These are phyloP conservation scores for Drosophila lacicola DNA, from an alignment of 2,888 invertebrate species.

Conservation along the genomic window DNA sequence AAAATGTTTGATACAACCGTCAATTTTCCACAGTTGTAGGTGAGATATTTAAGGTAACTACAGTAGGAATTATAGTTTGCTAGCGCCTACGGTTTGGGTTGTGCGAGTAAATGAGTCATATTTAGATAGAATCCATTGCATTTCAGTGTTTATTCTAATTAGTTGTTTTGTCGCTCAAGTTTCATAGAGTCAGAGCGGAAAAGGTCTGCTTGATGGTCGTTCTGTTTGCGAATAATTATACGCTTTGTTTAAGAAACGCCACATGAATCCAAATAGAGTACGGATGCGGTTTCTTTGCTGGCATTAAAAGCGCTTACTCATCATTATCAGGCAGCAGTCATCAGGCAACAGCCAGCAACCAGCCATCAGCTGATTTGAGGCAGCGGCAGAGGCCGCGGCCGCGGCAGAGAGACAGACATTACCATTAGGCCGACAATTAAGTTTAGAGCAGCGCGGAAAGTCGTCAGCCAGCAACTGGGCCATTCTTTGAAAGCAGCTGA, in stretches of 20 bases:
- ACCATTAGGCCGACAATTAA: constrained; percentile 72
- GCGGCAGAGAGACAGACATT: constrained; percentile 45
- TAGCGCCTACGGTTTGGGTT: no score
- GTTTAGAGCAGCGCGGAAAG: constrained; percentile 60
- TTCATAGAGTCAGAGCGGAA: constrained; percentile 1
- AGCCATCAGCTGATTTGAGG: constrained; percentile 66
- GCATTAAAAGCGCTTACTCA: constrained; percentile 70
- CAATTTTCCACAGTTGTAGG: no score
- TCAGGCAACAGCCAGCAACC: constrained; percentile 19
- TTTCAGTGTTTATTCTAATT: no score
- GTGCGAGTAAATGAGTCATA: no score
- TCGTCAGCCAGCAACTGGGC: constrained; percentile 62
- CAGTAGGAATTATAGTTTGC: no score
- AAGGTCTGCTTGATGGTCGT: constrained; percentile 8
- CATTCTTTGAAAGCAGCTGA: constrained; percentile 57
- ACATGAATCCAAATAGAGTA: constrained; percentile 42
- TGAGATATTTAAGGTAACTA: no score
- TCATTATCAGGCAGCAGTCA: constrained; percentile 66
- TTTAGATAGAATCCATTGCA: no score
- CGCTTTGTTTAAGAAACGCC: constrained; percentile 38
- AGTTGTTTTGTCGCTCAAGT: background rate
- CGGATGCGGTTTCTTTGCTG: constrained; percentile 42
- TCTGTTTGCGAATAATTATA: constrained; percentile 39
- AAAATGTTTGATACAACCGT: no score
- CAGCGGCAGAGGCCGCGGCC: constrained; percentile 9